phyloP scores from a whole-genome alignment of 2,797 vertebrate species.

The Rhincodon typus region DNA sequence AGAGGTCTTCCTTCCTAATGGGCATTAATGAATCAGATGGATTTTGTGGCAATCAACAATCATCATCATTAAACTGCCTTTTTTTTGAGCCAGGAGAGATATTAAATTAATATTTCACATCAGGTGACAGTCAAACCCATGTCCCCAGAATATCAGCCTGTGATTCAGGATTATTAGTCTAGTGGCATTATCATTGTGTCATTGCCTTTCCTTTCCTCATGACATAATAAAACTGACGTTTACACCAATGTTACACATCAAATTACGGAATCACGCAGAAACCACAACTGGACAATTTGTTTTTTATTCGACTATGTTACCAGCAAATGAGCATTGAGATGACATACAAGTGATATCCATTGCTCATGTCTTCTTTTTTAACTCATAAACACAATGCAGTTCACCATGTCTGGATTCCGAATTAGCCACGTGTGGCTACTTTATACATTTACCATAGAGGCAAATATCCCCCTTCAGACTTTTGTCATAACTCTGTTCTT shows the following conservation, averaged over 20 bases:
- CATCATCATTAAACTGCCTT: too few relatives aligned
- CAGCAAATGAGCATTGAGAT: background rate
- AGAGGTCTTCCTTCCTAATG: too few relatives aligned
- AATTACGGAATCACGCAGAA: background rate
- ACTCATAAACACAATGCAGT: background rate
- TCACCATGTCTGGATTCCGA: background rate
- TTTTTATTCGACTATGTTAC: background rate
- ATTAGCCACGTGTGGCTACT: background rate
- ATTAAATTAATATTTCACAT: too few relatives aligned
- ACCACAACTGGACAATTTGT: background rate
- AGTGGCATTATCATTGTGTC: too few relatives aligned
- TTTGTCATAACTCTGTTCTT: background rate
- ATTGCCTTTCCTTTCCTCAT: too few relatives aligned
- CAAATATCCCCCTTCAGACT: too few relatives aligned
- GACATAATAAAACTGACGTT: background rate
- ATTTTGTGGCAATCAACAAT: too few relatives aligned
- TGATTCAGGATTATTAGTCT: too few relatives aligned
- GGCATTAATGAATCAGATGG: too few relatives aligned
- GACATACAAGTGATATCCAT: background rate
- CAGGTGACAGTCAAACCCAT: too few relatives aligned
- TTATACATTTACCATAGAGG: background rate
- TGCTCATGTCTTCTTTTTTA: background rate
- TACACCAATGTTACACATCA: background rate
- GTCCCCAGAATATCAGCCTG: too few relatives aligned
- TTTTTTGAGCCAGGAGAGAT: too few relatives aligned